These are phyloP conservation scores for Tribolium madens DNA, from an alignment of 1,140 invertebrate species.

Conservation along the genomic window DNA sequence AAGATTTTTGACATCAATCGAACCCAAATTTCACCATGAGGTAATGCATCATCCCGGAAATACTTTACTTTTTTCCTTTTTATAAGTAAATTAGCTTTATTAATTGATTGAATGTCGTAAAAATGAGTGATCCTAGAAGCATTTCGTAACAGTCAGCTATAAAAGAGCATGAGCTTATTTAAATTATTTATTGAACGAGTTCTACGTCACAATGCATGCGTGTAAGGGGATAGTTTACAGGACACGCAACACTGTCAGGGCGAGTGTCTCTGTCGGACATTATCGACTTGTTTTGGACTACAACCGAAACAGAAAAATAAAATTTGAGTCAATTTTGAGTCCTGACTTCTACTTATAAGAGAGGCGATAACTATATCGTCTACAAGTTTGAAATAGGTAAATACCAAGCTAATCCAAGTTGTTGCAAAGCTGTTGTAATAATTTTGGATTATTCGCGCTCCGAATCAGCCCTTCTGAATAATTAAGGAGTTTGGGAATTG, in stretches of 20 bases:
- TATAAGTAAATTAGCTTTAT: not conserved
- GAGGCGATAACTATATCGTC: not conserved
- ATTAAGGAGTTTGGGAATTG: not conserved
- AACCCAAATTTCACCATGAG: not conserved
- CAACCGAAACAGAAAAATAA: constrained; percentile 3
- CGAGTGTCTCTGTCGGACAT: constrained; percentile 23
- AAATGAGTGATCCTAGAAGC: not conserved
- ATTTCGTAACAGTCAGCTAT: constrained; percentile 16
- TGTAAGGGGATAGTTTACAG: constrained; percentile 31
- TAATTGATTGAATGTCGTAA: not conserved
- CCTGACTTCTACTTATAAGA: not conserved
- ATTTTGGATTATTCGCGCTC: constrained; percentile 5
- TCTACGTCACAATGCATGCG: constrained; percentile 34
- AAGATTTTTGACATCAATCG: constrained; percentile 9
- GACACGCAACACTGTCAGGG: constrained; percentile 26
- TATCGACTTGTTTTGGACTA: constrained; percentile 25
- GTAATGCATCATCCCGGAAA: not conserved
- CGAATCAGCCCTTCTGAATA: constrained; percentile 12
- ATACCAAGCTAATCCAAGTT: not conserved
- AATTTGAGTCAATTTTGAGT: not conserved
- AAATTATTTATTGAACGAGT: constrained; percentile 32
- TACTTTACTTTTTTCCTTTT: not conserved
- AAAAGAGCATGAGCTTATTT: constrained; percentile 30
- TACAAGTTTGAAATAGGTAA: not conserved
- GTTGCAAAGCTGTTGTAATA: not conserved